phyloP scores from a whole-genome alignment of 2,888 invertebrate species.

The Hofmannophila pseudospretella region DNA sequence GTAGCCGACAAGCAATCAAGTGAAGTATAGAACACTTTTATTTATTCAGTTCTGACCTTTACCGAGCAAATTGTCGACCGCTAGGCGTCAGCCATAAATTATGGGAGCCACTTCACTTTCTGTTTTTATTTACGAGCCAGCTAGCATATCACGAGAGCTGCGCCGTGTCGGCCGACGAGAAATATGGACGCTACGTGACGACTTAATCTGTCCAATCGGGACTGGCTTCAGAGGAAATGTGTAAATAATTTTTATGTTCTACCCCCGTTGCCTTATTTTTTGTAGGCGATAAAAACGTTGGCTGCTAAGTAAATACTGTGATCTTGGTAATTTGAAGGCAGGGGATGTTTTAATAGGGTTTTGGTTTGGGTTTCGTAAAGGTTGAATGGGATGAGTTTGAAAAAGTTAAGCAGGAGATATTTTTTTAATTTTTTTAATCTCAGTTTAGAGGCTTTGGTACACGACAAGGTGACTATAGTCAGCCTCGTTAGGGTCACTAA shows the following conservation, averaged over 20 bases:
- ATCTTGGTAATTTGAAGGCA: not conserved
- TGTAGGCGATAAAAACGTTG: not conserved
- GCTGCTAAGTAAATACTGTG: not conserved
- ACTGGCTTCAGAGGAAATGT: slow-evolving; percentile 29
- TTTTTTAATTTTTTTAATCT: no score
- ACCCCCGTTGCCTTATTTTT: slow-evolving; percentile 11
- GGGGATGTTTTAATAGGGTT: no score
- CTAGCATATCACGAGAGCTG: slow-evolving; percentile 26
- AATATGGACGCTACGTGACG: slow-evolving; percentile 54
- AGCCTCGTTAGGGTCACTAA: no score
- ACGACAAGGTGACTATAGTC: no score
- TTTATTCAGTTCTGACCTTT: not conserved
- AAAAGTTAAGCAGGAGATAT: no score
- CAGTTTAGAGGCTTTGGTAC: no score
- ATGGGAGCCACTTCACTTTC: slow-evolving; percentile 9
- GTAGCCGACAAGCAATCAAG: no score
- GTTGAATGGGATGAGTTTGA: no score
- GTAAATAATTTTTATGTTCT: slow-evolving; percentile 38
- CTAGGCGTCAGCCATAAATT: slow-evolving; percentile 1
- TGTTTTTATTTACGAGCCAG: slow-evolving; percentile 41
- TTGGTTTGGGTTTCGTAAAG: no score
- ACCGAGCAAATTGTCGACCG: slow-evolving; percentile 1
- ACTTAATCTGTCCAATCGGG: slow-evolving; percentile 47
- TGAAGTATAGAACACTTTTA: not conserved
- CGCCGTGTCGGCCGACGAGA: slow-evolving; percentile 32